phyloP scores from a whole-genome alignment of 1,140 invertebrate species.

The Macrobrachium nipponense region DNA sequence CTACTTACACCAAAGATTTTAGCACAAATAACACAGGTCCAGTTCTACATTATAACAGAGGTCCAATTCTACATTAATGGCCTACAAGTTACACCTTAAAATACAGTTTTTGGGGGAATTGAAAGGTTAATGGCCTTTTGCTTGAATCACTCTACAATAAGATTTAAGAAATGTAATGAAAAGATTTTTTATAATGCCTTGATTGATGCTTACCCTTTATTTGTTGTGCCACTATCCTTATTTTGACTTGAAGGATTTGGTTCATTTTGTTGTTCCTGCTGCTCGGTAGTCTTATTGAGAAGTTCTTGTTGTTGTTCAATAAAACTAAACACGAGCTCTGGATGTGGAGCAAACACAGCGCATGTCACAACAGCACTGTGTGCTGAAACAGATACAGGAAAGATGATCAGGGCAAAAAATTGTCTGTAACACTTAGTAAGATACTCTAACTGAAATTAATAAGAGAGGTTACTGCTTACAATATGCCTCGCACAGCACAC shows the following conservation, averaged over 20 bases:
- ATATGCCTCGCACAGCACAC: no score
- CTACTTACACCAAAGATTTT: no score
- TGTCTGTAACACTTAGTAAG: background rate
- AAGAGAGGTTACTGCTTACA: no score
- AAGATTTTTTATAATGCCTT: background rate
- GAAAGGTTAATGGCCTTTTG: no score
- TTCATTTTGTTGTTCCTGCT: conserved; percentile 31
- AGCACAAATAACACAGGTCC: no score
- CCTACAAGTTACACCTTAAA: no score
- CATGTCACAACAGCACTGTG: conserved; percentile 93
- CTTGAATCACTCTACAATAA: no score
- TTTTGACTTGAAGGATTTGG: conserved; percentile 66
- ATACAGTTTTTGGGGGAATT: no score
- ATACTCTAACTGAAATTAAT: no score
- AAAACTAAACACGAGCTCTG: conserved; percentile 87
- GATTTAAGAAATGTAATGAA: no score
- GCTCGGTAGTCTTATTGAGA: conserved; percentile 63
- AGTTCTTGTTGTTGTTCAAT: conserved; percentile 74
- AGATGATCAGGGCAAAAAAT: background rate
- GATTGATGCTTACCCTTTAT: conserved; percentile 66
- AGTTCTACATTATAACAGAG: no score
- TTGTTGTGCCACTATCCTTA: conserved; percentile 57
- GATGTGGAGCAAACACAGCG: conserved; percentile 98
- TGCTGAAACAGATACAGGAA: conserved; percentile 70
- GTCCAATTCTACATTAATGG: no score